phyloP scores from a whole-genome alignment of 2,797 vertebrate species.

The Novumbra hubbsi region DNA sequence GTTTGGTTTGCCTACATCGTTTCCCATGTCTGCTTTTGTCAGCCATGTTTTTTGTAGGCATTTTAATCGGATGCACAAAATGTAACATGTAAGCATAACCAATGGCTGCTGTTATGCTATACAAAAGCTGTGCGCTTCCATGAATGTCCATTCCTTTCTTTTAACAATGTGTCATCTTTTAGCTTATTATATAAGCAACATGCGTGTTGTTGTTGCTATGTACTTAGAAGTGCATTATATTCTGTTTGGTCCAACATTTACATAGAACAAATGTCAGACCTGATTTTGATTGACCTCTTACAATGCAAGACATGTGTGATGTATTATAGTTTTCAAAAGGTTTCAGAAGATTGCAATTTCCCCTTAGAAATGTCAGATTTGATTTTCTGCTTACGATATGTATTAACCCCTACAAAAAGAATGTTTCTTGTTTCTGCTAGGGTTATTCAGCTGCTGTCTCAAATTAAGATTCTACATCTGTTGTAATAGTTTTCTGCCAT shows the following conservation, averaged over 20 bases:
- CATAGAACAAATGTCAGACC: too few species aligned
- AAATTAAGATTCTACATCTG: too few species aligned
- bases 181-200: background rate
- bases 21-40: background rate
- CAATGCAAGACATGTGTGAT: too few species aligned
- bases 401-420: too few species aligned
- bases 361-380: too few species aligned
- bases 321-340: too few species aligned
- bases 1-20: background rate
- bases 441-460: too few species aligned
- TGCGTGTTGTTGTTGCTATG: background rate
- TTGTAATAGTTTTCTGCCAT: conserved; percentile 66
- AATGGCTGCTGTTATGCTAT: background rate
- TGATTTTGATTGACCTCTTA: too few species aligned
- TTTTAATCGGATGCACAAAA: background rate
- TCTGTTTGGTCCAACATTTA: conserved; percentile 15
- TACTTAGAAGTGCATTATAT: background rate
- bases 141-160: background rate
- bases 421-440: too few species aligned
- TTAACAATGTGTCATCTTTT: background rate
- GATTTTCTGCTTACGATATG: too few species aligned
- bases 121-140: background rate
- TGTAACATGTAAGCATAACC: background rate
- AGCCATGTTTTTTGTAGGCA: background rate
- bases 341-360: too few species aligned